A percentile compares a stretch with the other conserved stretches of the same genome.
Conservation (phyloP, 35 echinoderm and acorn worm species). For the Ophioderma brevispina region DNA sequence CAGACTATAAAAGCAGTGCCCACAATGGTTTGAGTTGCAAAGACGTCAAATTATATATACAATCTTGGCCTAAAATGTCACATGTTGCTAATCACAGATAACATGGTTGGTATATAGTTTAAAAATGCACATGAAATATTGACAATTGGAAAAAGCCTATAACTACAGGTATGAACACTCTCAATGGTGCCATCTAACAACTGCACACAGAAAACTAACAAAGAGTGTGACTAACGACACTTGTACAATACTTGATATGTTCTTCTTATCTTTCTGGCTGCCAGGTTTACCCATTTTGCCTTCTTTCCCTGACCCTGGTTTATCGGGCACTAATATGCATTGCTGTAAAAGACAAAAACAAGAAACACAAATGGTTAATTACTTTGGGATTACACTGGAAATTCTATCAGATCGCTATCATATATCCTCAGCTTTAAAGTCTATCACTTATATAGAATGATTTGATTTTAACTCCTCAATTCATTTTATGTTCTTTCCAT, state of each 20-base stretch:
- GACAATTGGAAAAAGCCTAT: background rate
- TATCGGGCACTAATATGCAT: too few species aligned
- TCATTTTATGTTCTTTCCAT: background rate
- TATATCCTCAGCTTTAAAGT: too few species aligned
- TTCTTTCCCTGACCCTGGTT: too few species aligned
- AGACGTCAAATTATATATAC: too few species aligned
- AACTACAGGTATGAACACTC: background rate
- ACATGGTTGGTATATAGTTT: background rate
- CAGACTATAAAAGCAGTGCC: too few species aligned
- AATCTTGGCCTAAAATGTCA: too few species aligned
- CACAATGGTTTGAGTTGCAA: conserved; percentile 1
- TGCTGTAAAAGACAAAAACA: too few species aligned
- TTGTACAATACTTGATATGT: background rate
- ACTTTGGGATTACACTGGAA: too few species aligned
- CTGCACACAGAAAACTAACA: background rate
- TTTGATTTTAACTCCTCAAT: too few species aligned
- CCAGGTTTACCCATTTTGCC: background rate
- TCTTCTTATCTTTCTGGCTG: background rate
- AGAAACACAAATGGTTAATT: too few species aligned
- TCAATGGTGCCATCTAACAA: background rate
- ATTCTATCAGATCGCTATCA: too few species aligned
- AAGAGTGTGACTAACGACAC: background rate
- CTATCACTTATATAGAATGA: too few species aligned
- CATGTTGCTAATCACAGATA: background rate
- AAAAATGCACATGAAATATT: background rate